Evolutionary conservation across 2,797 vertebrate species (phyloP), one percentile per base, ranked within the genome.

Genomic region (Tiaroga cobitis): DNA sequence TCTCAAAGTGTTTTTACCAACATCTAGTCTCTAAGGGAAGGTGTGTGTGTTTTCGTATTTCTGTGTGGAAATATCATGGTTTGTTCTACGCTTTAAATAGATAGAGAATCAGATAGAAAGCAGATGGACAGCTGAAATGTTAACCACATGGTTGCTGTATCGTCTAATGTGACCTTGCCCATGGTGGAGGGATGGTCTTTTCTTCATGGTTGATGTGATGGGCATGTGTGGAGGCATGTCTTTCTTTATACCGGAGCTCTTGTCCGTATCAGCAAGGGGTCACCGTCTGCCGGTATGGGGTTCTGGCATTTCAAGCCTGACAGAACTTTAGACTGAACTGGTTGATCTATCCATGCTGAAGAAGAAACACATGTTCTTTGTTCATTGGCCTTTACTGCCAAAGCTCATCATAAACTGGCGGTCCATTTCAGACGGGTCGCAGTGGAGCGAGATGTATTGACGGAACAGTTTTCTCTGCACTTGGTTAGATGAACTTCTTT

Each of bases 281-380:
- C 87, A 86, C 85, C 89, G 89, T 90, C 89, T 80, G 77, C 85
- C 56, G 49, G 72, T 85, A 90, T 91, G 91, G 90, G 84, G 90
- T 90, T 84, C 80, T 94, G 93, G 90, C 92, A 93, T 94, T 94
- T 93, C 90, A 91, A 92, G 90, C 89, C 81, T 91, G 90, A 91
- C 92, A 93, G 88, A 88, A 87, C 84, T 89, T 91, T 84, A 89
- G 86, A 68, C 85, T 89, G 87, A 56, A 82, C 87, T 75, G 49
- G 76, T 43, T 78, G 51, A 85, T 85, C 82, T 80, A 73, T 87
- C 82, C 34, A 41, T 68, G 63, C 73, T 77, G 82, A 77, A 77
- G 70, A 84, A 77, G 72, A 85, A 84, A 81, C 88, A 86, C 67
- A 78, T 68, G 85, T 90, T 89, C 88, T 90, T 80, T 89, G 85